A percentile compares a stretch with the other conserved stretches of the same genome.
These are phyloP conservation scores for Musca vetustissima DNA, from an alignment of 1,140 invertebrate species.

Conservation along the genomic window DNA sequence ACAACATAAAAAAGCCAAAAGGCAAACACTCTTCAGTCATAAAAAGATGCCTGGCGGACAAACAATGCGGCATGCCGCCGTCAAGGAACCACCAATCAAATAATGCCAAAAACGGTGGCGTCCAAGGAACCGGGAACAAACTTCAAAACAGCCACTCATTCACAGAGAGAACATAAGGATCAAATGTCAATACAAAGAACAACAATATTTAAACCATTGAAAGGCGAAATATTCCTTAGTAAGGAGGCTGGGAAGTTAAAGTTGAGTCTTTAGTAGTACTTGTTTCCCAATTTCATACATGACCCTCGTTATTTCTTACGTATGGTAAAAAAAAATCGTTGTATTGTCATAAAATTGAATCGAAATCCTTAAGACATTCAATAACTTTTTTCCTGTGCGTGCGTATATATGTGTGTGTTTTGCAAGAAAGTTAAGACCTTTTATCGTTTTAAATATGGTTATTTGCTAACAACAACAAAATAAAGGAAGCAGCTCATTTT, in stretches of 20 bases:
- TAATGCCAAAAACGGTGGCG: conserved; percentile 8
- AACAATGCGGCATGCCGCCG: conserved; percentile 22
- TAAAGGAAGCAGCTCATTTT: neutral
- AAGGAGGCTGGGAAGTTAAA: too few relatives aligned
- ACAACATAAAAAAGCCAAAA: conserved; percentile 33
- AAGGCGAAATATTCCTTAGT: neutral
- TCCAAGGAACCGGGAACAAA: conserved; percentile 12
- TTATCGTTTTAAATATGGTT: conserved; percentile 29
- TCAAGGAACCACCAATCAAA: neutral
- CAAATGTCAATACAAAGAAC: conserved; percentile 28
- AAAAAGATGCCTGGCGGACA: conserved; percentile 32
- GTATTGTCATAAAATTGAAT: conserved; percentile 31
- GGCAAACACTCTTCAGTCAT: conserved; percentile 32
- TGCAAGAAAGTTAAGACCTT: conserved; percentile 22
- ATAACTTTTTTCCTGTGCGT: neutral
- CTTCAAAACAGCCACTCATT: conserved; percentile 18
- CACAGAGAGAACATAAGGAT: conserved; percentile 29
- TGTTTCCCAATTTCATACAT: too few relatives aligned
- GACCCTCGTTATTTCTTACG: neutral
- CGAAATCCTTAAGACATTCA: conserved; percentile 28
- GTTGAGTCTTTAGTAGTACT: too few relatives aligned
- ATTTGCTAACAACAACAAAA: conserved; percentile 15
- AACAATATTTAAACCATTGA: neutral
- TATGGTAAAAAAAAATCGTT: conserved; percentile 16
- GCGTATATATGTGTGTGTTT: too few relatives aligned